Percentiles rank a stretch among this genome's conserved stretches.
Conservation (phyloP, 2,797 vertebrate genomes). For the Typhlichthys eigenmanni region DNA sequence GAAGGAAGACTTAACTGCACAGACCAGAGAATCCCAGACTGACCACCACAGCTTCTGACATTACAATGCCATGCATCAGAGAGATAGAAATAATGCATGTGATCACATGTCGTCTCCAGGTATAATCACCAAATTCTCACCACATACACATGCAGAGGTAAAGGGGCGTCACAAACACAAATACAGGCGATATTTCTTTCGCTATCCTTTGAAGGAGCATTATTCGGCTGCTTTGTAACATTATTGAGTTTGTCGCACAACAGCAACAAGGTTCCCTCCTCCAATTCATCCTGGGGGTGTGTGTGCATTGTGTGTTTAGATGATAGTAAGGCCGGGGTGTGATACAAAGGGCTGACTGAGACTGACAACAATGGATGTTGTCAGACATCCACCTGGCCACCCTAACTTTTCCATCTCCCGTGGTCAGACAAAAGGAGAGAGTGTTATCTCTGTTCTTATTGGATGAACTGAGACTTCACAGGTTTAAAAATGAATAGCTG, state of each 20-base stretch:
- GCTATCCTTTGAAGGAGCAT: constrained; percentile 3
- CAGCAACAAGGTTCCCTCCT: constrained; percentile 11
- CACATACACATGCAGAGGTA: constrained; percentile 11
- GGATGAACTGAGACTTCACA: neutral
- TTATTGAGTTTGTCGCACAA: constrained; percentile 25
- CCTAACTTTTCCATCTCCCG: constrained; percentile 4
- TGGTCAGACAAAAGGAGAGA: neutral
- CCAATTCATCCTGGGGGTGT: constrained; percentile 5
- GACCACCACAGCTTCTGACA: constrained; percentile 18
- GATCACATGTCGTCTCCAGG: constrained; percentile 1
- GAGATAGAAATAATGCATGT: constrained; percentile 30
- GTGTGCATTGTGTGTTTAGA: neutral
- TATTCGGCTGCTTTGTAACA: constrained; percentile 10
- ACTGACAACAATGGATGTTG: constrained; percentile 24
- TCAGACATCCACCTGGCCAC: constrained; percentile 28
- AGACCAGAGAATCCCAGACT: neutral
- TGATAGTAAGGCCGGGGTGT: neutral
- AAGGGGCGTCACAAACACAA: neutral
- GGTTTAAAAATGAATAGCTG: neutral
- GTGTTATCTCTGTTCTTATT: neutral
- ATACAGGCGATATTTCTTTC: neutral
- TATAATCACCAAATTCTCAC: neutral
- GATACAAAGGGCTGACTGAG: constrained; percentile 16
- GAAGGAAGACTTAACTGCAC: neutral
- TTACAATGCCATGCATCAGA: constrained; percentile 35